Percentiles rank a stretch among this genome's conserved stretches.
These are phyloP conservation scores for Champsocephalus gunnari DNA, from an alignment of 2,797 vertebrate genomes.

Conservation along the genomic window DNA sequence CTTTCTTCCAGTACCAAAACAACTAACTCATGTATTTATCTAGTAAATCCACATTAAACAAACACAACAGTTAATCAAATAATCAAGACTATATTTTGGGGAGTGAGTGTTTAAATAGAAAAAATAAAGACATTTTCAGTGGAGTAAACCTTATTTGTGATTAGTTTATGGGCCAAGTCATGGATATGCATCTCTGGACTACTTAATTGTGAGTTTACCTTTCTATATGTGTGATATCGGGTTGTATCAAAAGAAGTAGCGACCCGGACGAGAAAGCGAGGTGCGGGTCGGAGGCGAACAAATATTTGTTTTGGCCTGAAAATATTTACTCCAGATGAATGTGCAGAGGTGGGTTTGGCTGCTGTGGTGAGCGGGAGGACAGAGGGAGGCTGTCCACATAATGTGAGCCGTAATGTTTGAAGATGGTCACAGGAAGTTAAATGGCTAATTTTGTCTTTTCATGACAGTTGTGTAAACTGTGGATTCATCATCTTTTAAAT, in stretches of 20 bases:
- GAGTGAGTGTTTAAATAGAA: background rate
- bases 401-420: constrained; percentile 40
- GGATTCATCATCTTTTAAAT: constrained; percentile 23
- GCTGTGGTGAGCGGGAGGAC: constrained; percentile 37
- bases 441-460: constrained; percentile 55
- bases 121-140: too few species aligned
- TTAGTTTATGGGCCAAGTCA: background rate
- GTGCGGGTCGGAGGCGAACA: constrained; percentile 30
- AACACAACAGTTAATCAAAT: background rate
- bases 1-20: background rate
- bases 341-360: constrained; percentile 48
- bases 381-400: constrained; percentile 39
- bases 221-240: constrained; percentile 1
- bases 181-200: background rate
- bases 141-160: background rate
- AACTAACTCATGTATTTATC: background rate
- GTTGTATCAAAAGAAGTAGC: constrained; percentile 11
- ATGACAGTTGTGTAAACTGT: constrained; percentile 47
- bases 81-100: background rate
- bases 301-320: constrained; percentile 69
- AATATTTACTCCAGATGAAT: constrained; percentile 61
- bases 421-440: constrained; percentile 51
- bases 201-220: background rate
- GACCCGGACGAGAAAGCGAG: constrained; percentile 9
- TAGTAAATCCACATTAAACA: background rate